Evolutionary conservation across 2,797 vertebrate species (phyloP).

Genomic region (Scolopax rusticola): DNA sequence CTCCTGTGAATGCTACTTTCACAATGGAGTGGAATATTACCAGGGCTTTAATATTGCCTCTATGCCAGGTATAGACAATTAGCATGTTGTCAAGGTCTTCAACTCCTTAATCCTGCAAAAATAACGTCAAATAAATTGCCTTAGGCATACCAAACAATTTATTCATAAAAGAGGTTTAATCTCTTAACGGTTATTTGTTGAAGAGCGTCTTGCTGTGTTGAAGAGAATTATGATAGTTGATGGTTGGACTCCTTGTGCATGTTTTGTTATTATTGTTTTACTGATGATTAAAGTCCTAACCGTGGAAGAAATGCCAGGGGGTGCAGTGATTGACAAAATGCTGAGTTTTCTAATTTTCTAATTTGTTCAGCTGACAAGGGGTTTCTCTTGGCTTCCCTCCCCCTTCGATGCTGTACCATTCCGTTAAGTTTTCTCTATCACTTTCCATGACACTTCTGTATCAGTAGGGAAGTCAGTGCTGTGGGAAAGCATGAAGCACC

Average conservation of each 20-base stretch:
- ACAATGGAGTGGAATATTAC: neutral
- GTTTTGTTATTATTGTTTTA: constrained; percentile 68
- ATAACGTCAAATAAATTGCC: constrained; percentile 35
- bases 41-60: neutral
- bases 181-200: constrained; percentile 62
- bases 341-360: neutral
- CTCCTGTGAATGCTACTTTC: neutral
- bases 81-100: neutral
- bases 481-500: neutral
- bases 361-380: neutral
- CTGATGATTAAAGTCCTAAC: constrained; percentile 39
- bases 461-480: neutral
- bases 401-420: neutral
- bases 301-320: neutral
- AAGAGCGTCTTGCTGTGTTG: constrained; percentile 55
- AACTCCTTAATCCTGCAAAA: constrained; percentile 32
- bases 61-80: constrained; percentile 8
- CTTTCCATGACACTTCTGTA: neutral
- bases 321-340: constrained; percentile 3
- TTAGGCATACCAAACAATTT: constrained; percentile 47
- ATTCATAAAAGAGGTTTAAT: constrained; percentile 61
- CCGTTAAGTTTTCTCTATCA: neutral
- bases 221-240: constrained; percentile 43
- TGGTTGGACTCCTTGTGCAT: constrained; percentile 17
- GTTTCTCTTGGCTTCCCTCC: neutral